phyloP scores from a whole-genome alignment of 2,888 invertebrate genomes.

The Eumacrocentrus americanus region DNA sequence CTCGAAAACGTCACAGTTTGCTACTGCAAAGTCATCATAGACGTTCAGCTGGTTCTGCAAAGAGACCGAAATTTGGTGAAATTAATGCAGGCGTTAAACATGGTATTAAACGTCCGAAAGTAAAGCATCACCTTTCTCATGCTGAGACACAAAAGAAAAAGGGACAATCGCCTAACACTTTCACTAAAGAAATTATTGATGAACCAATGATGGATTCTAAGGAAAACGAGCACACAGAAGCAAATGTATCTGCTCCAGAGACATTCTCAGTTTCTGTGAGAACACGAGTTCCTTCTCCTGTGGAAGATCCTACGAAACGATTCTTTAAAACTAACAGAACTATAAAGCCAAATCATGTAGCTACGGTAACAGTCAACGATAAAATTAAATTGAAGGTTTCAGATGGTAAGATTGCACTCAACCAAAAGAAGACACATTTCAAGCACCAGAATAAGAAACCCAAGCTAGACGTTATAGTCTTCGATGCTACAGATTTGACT shows the following conservation, averaged over 20 bases:
- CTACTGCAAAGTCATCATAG: conserved; percentile 32
- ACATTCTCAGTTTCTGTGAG: not conserved
- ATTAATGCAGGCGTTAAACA: conserved; percentile 74
- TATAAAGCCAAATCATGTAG: conserved; percentile 42
- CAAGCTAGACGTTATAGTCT: conserved; percentile 39
- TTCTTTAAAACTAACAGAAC: conserved; percentile 61
- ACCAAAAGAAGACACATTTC: conserved; percentile 26
- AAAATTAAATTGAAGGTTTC: conserved; percentile 58
- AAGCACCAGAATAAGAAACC: conserved; percentile 36
- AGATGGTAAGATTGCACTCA: conserved; percentile 52
- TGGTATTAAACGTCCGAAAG: conserved; percentile 69
- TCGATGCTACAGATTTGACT: conserved; percentile 56
- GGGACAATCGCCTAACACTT: not conserved
- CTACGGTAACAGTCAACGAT: conserved; percentile 56
- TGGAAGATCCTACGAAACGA: conserved; percentile 52
- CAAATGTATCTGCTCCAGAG: not conserved
- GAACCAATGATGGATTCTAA: not conserved
- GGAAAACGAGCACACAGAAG: not conserved
- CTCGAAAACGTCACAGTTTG: conserved; percentile 35
- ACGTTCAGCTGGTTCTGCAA: conserved; percentile 46
- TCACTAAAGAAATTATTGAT: not conserved
- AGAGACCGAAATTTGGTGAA: conserved; percentile 63
- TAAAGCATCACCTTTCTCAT: conserved; percentile 30
- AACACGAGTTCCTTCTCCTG: conserved; percentile 27
- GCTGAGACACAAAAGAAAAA: conserved; percentile 19